These are phyloP conservation scores for Pocillopora meandrina DNA, from an alignment of 92 coral and sea anemone species.

Conservation along the genomic window DNA sequence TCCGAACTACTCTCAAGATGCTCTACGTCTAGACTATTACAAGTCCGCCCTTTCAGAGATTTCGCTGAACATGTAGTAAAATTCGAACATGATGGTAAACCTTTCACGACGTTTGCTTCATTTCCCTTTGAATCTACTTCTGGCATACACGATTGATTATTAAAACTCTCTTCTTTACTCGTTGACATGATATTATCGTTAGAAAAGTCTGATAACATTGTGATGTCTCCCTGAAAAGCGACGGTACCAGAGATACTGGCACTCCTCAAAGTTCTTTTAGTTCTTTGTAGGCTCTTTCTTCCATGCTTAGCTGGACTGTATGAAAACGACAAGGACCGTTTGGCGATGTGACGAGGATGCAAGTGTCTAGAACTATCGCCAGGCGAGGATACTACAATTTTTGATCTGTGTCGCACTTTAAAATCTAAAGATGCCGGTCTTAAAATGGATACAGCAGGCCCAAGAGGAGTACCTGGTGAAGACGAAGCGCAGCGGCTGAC, in stretches of 20 bases:
- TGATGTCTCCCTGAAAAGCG: not conserved
- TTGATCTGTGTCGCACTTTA: conserved; percentile 6
- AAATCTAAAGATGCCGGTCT: conserved; percentile 19
- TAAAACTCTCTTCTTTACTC: not conserved
- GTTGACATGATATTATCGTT: too few relatives aligned
- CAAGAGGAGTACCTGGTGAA: not conserved
- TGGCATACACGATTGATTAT: not conserved
- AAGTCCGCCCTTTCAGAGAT: not conserved
- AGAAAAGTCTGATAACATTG: conserved; percentile 1
- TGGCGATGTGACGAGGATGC: not conserved
- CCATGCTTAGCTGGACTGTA: not conserved
- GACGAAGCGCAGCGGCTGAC: too few relatives aligned
- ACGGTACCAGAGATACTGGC: conserved; percentile 2
- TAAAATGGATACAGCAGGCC: not conserved
- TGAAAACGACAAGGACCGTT: conserved; percentile 34
- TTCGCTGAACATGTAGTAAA: not conserved
- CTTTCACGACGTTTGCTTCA: not conserved
- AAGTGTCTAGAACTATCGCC: conserved; percentile 10
- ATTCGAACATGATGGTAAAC: not conserved
- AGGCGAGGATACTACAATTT: conserved; percentile 29
- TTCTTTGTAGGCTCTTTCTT: not conserved
- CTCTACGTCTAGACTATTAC: not conserved
- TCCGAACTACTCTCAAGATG: not conserved
- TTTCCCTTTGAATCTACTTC: not conserved
- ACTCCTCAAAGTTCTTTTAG: conserved; percentile 20